phyloP scores from a whole-genome alignment of 2,113 vertebrate species.

The Osmerus eperlanus region DNA sequence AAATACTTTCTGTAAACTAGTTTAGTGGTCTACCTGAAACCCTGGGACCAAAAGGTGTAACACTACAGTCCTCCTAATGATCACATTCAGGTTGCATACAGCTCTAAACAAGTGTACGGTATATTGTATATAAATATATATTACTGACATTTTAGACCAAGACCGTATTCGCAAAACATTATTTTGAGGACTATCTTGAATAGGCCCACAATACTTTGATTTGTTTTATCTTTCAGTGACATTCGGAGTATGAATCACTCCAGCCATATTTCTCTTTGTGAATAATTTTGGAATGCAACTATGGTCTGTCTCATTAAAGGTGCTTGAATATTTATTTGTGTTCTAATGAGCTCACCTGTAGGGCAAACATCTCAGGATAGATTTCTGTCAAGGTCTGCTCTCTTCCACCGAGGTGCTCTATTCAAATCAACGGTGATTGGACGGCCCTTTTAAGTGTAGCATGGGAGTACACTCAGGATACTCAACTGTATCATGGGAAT shows the following conservation, averaged over 20 bases:
- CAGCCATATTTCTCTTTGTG: not conserved
- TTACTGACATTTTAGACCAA: no score
- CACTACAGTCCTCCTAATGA: not conserved
- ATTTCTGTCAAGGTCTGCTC: constrained; percentile 43
- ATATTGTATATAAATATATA: no score
- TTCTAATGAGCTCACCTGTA: constrained; percentile 54
- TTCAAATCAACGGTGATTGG: constrained; percentile 35
- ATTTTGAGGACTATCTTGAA: no score
- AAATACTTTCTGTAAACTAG: not conserved
- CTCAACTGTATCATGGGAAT: not conserved
- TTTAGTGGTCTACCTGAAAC: constrained; percentile 23
- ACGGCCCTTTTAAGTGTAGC: constrained; percentile 27
- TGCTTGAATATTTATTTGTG: constrained; percentile 45
- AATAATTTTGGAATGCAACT: constrained; percentile 15
- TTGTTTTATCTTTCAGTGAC: no score
- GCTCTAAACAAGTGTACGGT: no score
- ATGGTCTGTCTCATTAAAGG: constrained; percentile 27
- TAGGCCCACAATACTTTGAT: no score
- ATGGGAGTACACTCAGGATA: not conserved
- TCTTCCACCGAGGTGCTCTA: constrained; percentile 37
- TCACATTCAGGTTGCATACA: not conserved
- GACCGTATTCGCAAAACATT: no score
- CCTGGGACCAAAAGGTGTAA: constrained; percentile 34
- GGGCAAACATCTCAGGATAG: constrained; percentile 36
- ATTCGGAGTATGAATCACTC: no score